Percentiles rank a stretch among this genome's conserved stretches.
These are phyloP conservation scores for Taenaris catops DNA, from an alignment of 2,888 invertebrate genomes.

Conservation along the genomic window DNA sequence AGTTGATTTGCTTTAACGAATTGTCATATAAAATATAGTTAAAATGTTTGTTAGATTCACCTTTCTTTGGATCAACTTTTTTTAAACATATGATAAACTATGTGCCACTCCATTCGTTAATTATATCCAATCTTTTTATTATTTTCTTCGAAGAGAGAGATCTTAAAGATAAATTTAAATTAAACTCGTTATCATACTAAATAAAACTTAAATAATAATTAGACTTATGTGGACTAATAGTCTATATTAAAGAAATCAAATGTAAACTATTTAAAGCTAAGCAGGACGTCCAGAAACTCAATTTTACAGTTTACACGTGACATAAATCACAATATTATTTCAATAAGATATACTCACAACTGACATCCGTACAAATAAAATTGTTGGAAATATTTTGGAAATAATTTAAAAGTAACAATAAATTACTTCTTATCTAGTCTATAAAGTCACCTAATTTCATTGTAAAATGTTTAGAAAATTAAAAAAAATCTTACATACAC, in stretches of 20 bases:
- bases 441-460: constrained; percentile 66
- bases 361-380: constrained; percentile 45
- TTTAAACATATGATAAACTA: constrained; percentile 11
- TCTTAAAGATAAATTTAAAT: constrained; percentile 21
- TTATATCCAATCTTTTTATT: constrained; percentile 18
- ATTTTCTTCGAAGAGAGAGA: constrained; percentile 12
- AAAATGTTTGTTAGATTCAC: constrained; percentile 6
- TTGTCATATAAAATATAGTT: too few relatives aligned
- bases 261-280: constrained; percentile 72
- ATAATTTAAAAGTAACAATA: constrained; percentile 75
- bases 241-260: constrained; percentile 32
- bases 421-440: constrained; percentile 69
- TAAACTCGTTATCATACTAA: constrained; percentile 23
- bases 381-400: constrained; percentile 65
- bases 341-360: constrained; percentile 36
- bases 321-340: constrained; percentile 30
- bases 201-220: constrained; percentile 27
- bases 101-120: constrained; percentile 10
- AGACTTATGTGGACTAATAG: constrained; percentile 29
- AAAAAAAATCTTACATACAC: constrained; percentile 61
- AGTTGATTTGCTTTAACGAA: too few relatives aligned
- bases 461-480: constrained; percentile 58
- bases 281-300: constrained; percentile 61
- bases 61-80: constrained; percentile 18
- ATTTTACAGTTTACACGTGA: constrained; percentile 35